A percentile compares a stretch with the other conserved stretches of the same genome.
Conservation (phyloP, 2,888 invertebrate genomes). For the Oscheius onirici region DNA sequence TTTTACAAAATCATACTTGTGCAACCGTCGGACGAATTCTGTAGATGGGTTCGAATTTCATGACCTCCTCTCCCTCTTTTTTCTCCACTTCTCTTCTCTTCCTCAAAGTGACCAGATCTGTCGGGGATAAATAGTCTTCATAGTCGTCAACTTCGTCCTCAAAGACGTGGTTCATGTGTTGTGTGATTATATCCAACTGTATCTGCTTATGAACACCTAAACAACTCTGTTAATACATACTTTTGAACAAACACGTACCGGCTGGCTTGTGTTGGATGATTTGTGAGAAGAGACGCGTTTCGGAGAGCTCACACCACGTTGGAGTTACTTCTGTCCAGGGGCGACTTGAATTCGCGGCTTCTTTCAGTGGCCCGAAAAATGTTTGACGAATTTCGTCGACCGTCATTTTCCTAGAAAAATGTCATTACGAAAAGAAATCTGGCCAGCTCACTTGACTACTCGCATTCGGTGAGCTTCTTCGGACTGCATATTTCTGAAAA, state of each 20-base stretch:
- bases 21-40: conserved; percentile 34
- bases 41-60: conserved; percentile 35
- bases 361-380: conserved; percentile 30
- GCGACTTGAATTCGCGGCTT: conserved; percentile 10
- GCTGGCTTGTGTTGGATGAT: conserved; percentile 36
- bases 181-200: conserved; percentile 20
- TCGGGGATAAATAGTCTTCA: conserved; percentile 28
- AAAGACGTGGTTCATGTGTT: conserved; percentile 39
- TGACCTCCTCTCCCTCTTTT: background rate
- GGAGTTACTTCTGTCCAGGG: conserved; percentile 23
- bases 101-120: conserved; percentile 7
- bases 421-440: background rate
- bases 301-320: conserved; percentile 33
- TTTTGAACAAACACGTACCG: conserved; percentile 16
- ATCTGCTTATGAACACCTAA: conserved; percentile 34
- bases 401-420: conserved; percentile 33
- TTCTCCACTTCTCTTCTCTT: conserved; percentile 30
- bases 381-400: conserved; percentile 33
- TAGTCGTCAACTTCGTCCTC: conserved; percentile 38
- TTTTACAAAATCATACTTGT: conserved; percentile 14
- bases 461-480: conserved; percentile 3
- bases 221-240: background rate
- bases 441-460: conserved; percentile 13
- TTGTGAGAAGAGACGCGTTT: conserved; percentile 33
- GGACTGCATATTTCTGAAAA: too few relatives aligned